Base-by-base conservation (phyloP, 64 coral and sea anemone genomes). In the Montipora sp. region DNA sequence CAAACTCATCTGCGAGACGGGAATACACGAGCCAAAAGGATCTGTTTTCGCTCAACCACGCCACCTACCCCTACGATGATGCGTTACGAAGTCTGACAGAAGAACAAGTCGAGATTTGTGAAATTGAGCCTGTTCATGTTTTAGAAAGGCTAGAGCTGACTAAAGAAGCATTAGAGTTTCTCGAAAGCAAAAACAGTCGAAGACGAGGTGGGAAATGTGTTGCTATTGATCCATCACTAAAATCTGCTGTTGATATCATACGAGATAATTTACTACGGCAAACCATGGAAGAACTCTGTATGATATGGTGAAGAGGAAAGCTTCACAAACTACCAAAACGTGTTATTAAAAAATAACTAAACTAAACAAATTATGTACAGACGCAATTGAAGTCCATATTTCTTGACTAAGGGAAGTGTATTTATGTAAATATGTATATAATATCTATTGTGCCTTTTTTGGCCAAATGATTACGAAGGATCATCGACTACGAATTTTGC, bases 271-370 rank as follows among this genome's bases (percentile, higher is more conserved):
- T 94, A 85, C 80, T 94, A 8, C 93, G 93, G 18, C 93, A 94
- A 45, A 94, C 93, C 5, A 94, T 94, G 93, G 93, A 94, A 59
- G 93, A 94, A 12, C 47, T 94, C 15, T 94, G 93, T 72, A 94
- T 94, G 93, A 79, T 94, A 80, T 94, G 93, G 93, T 94, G 22
- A 78, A 22, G 58, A 11, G 3, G 11, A 50, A 49, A 19, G 3
- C 4, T 47, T 4, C 6, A 19, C 27, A 84, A 48, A 68, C 11
- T 1, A 47, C 36, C 9, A 15, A 23, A 57, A 57, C 53, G 53
- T 71, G 18, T 4, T 3, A 21, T 43, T 13, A 81, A 10, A 23
- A 15, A 43, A 14, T 63, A 63, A 63, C 8, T 60, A 14, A 81
- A 27, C 14, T 57, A 57, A 57, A 57, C 14, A 15, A 19, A 71